A percentile compares a stretch with the other conserved stretches of the same genome.
phyloP scores from a whole-genome alignment of 2,888 invertebrate species.

The Orchestes rusci region DNA sequence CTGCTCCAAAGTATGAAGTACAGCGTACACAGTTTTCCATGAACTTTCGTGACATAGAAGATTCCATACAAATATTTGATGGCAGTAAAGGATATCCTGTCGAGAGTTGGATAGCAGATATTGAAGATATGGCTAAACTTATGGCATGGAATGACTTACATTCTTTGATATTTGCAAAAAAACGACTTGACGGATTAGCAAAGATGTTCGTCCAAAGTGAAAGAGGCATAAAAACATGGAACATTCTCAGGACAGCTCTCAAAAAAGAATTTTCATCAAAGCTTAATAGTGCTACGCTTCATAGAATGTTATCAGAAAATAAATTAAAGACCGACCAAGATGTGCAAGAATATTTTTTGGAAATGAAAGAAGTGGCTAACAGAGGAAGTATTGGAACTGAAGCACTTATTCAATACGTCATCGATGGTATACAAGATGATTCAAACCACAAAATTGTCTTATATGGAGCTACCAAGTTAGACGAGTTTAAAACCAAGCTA shows the following conservation, averaged over 20 bases:
- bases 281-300: conserved; percentile 21
- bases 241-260: conserved; percentile 24
- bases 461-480: conserved; percentile 21
- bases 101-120: conserved; percentile 21
- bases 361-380: conserved; percentile 34
- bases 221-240: conserved; percentile 27
- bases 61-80: conserved; percentile 25
- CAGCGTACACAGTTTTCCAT: conserved; percentile 20
- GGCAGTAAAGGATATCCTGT: conserved; percentile 27
- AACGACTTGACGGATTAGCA: too few species aligned
- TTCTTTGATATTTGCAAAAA: not conserved
- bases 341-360: conserved; percentile 35
- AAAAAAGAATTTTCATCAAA: conserved; percentile 25
- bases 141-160: not conserved
- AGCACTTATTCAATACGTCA: conserved; percentile 23
- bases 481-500: conserved; percentile 23
- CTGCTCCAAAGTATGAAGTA: too few species aligned
- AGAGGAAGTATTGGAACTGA: conserved; percentile 19
- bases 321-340: conserved; percentile 34
- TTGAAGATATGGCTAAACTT: not conserved
- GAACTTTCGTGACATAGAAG: conserved; percentile 30
- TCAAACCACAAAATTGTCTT: conserved; percentile 22
- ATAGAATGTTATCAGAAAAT: conserved; percentile 21
- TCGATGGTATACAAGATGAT: conserved; percentile 27
- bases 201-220: conserved; percentile 30